Percentiles rank a stretch among this genome's conserved stretches.
Evolutionary conservation across 2,888 invertebrate genomes (phyloP).

Genomic region (Gortyna flavago): DNA sequence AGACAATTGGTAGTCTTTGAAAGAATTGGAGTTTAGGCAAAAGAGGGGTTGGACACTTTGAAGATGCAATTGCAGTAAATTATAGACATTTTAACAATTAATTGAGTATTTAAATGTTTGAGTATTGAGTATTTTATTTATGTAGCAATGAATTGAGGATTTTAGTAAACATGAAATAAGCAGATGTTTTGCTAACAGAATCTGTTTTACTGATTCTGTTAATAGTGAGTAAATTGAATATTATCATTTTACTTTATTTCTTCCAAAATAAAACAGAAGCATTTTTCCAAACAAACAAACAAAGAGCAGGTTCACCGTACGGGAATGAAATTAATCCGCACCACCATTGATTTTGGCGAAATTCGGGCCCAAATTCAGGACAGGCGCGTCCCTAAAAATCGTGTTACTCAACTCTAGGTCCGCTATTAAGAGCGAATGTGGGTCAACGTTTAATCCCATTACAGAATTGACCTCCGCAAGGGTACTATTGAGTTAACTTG

Average conservation of each 20-base stretch:
- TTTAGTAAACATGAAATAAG: background rate
- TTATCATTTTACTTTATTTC: background rate
- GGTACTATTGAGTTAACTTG: conserved; percentile 68
- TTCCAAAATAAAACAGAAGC: background rate
- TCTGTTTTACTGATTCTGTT: no score
- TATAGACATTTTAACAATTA: background rate
- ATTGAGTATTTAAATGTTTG: background rate
- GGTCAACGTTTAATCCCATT: conserved; percentile 78
- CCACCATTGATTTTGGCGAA: conserved; percentile 28
- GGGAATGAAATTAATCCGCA: conserved; percentile 29
- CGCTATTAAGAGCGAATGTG: conserved; percentile 71
- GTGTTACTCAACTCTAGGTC: conserved; percentile 62
- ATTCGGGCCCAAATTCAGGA: conserved; percentile 36
- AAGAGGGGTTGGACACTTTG: conserved; percentile 42
- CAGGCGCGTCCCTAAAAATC: conserved; percentile 59
- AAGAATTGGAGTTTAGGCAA: conserved; percentile 52
- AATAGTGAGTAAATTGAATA: background rate
- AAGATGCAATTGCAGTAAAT: conserved; percentile 32
- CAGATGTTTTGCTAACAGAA: background rate
- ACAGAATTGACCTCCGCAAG: conserved; percentile 68
- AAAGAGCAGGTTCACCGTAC: background rate
- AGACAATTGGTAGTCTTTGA: conserved; percentile 59
- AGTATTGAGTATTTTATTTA: background rate
- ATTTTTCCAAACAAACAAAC: conserved; percentile 3
- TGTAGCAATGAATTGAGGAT: background rate